These are phyloP conservation scores for Amphipoea oculea DNA, from an alignment of 2,888 invertebrate genomes.

Conservation along the genomic window DNA sequence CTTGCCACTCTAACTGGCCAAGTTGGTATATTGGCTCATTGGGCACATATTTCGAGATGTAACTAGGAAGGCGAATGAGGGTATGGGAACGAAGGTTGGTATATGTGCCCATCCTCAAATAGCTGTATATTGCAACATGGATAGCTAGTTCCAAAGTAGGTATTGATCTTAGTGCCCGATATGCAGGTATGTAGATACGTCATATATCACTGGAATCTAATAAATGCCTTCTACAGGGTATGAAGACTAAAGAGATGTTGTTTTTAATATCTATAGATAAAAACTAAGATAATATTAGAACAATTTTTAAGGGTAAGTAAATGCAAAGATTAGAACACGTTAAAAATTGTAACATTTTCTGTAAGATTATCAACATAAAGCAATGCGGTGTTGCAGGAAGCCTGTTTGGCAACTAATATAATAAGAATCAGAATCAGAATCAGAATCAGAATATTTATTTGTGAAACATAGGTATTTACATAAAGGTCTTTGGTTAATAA, in stretches of 20 bases:
- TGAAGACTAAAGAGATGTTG: not conserved
- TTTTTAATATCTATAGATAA: not conserved
- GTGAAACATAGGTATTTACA: no score
- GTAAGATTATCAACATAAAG: not conserved
- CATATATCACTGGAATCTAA: not conserved
- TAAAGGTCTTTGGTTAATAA: no score
- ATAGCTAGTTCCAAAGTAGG: not conserved
- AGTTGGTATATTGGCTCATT: conserved; percentile 39
- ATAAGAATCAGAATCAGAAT: no score
- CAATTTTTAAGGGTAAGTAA: not conserved
- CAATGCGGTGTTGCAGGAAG: no score
- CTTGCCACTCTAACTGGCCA: conserved; percentile 37
- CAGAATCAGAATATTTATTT: no score
- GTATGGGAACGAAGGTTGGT: conserved; percentile 21
- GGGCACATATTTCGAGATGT: conserved; percentile 48
- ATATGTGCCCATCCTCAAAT: conserved; percentile 38
- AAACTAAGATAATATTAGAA: not conserved
- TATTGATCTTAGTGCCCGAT: conserved; percentile 13
- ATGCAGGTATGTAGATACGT: not conserved
- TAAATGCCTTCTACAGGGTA: not conserved
- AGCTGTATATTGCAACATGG: conserved; percentile 15
- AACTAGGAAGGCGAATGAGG: conserved; percentile 28
- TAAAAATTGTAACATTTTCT: not conserved
- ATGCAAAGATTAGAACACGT: no score
- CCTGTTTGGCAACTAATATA: not conserved